phyloP scores from a whole-genome alignment of 2,888 invertebrate species.

The Drosophila lutescens region DNA sequence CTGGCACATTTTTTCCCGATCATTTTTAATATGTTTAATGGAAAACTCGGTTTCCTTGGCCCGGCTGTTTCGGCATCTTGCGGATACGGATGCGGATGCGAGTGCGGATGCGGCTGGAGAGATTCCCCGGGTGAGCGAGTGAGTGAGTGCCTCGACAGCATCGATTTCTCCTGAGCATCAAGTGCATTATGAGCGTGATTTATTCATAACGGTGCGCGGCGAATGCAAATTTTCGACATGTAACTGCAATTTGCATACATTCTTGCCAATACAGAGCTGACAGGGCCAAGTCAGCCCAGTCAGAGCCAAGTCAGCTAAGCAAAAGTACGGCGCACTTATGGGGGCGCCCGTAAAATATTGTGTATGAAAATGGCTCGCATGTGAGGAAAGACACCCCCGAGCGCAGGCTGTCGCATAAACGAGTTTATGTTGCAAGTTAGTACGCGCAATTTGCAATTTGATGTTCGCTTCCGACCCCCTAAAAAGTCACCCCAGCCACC shows the following conservation, averaged over 20 bases:
- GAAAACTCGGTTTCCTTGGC: slow-evolving; percentile 33
- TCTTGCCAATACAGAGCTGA: slow-evolving; percentile 35
- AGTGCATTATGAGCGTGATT: slow-evolving; percentile 61
- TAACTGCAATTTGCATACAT: slow-evolving; percentile 63
- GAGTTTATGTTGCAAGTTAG: slow-evolving; percentile 65
- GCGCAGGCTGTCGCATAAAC: slow-evolving; percentile 51
- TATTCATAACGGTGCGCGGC: slow-evolving; percentile 65
- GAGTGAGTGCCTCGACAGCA: slow-evolving; percentile 46
- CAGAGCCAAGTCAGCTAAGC: slow-evolving; percentile 15
- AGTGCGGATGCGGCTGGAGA: slow-evolving; percentile 23
- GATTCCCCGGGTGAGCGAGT: background rate
- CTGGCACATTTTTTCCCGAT: slow-evolving; percentile 25
- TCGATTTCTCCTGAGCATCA: slow-evolving; percentile 59
- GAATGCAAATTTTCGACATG: slow-evolving; percentile 68
- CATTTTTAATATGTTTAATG: slow-evolving; percentile 52
- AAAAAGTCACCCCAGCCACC: background rate
- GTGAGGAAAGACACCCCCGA: slow-evolving; percentile 11
- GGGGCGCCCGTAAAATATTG: slow-evolving; percentile 44
- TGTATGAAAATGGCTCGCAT: slow-evolving; percentile 40
- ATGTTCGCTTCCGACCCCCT: slow-evolving; percentile 40
- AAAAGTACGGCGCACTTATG: slow-evolving; percentile 42
- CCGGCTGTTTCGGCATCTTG: slow-evolving; percentile 12
- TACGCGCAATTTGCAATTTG: slow-evolving; percentile 61
- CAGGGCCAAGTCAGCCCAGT: slow-evolving; percentile 20
- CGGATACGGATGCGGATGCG: slow-evolving; percentile 11